phyloP scores from a whole-genome alignment of 2,888 invertebrate species.

The Galerucella calmariensis region DNA sequence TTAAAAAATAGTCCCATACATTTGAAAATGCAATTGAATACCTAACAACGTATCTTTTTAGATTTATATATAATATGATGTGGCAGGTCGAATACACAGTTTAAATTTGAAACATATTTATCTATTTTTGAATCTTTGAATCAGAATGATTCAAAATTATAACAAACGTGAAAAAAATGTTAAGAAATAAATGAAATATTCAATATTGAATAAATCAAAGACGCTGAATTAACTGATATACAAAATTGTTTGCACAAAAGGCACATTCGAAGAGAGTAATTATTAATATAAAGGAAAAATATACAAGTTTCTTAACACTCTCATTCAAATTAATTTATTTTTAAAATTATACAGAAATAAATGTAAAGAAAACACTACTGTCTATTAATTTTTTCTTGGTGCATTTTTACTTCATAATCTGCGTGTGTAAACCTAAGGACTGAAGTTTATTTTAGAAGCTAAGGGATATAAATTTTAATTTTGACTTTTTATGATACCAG shows the following conservation, averaged over 20 bases:
- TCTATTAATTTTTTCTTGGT: slow-evolving; percentile 7
- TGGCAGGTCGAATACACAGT: neutral
- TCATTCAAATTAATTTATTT: neutral
- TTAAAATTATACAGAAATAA: neutral
- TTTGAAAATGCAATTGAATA: neutral
- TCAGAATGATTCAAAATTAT: neutral
- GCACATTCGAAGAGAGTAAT: neutral
- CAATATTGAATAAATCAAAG: neutral
- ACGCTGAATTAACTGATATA: neutral
- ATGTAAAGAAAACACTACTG: slow-evolving; percentile 1
- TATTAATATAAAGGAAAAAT: neutral
- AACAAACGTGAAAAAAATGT: neutral
- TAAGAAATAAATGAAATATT: neutral
- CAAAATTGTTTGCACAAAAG: neutral
- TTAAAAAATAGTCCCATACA: neutral
- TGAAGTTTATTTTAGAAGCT: slow-evolving; percentile 29
- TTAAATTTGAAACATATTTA: neutral
- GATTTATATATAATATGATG: neutral
- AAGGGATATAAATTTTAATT: slow-evolving; percentile 30
- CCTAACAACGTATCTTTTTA: neutral
- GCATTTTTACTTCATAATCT: neutral
- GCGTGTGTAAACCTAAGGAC: slow-evolving; percentile 21
- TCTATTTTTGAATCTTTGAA: slow-evolving; percentile 1
- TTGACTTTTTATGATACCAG: slow-evolving; percentile 33
- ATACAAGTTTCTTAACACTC: neutral